phyloP scores from a whole-genome alignment of 1,140 invertebrate species.

The Telenomus remus region DNA sequence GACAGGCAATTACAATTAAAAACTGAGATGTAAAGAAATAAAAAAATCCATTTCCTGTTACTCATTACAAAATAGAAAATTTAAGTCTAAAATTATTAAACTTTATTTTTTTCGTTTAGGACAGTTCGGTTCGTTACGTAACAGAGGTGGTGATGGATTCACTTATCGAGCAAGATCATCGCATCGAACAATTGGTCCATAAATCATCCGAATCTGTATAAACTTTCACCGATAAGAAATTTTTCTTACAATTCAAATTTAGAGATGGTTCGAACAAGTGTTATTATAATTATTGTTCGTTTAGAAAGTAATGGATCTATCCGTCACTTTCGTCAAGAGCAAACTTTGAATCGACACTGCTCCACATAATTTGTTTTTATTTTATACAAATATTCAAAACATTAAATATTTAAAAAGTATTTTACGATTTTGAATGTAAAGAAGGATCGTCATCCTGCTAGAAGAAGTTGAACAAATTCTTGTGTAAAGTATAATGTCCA shows the following conservation, averaged over 20 bases:
- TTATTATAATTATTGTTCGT: constrained; percentile 50
- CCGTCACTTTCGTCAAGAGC: constrained; percentile 35
- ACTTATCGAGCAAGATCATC: constrained; percentile 20
- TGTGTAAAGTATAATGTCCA: too few species aligned
- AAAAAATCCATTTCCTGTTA: not conserved
- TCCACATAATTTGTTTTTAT: not conserved
- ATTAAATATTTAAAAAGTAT: too few species aligned
- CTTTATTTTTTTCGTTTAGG: not conserved
- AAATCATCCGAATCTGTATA: constrained; percentile 47
- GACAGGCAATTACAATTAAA: not conserved
- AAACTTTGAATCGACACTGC: constrained; percentile 2
- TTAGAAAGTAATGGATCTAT: constrained; percentile 53
- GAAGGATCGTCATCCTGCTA: too few species aligned
- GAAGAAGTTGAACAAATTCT: too few species aligned
- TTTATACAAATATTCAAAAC: too few species aligned
- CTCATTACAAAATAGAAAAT: not conserved
- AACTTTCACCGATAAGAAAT: constrained; percentile 50
- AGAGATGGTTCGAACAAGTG: constrained; percentile 36
- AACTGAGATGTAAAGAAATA: constrained; percentile 8
- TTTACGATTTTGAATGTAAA: too few species aligned
- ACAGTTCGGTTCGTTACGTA: not conserved
- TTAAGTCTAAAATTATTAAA: not conserved
- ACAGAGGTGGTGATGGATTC: not conserved
- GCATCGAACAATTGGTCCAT: constrained; percentile 38
- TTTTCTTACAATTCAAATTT: constrained; percentile 48